Evolutionary conservation across 2,797 vertebrate genomes (phyloP).

Genomic region (Carduelis carduelis): DNA sequence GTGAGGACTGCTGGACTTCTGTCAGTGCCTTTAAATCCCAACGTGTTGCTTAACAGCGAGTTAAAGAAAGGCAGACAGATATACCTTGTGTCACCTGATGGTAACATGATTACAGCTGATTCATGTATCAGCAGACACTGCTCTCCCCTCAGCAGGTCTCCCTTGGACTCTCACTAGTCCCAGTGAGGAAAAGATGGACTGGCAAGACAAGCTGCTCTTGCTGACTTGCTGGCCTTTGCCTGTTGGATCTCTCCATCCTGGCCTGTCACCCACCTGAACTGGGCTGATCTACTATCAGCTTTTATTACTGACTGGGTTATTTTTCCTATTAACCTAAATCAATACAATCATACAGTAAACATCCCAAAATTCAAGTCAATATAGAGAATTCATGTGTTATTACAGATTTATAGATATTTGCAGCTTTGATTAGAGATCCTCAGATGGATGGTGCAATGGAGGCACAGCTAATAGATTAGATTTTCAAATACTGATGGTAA

Average conservation of each 20-base stretch:
- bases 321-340: slow-evolving; percentile 51
- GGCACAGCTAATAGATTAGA: slow-evolving; percentile 22
- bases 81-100: fast-evolving
- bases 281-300: not conserved
- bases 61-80: not conserved
- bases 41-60: not conserved
- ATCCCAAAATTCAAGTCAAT: slow-evolving; percentile 48
- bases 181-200: not conserved
- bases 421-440: slow-evolving; percentile 39
- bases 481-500: slow-evolving; percentile 18
- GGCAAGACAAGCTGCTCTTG: fast-evolving
- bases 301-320: slow-evolving; percentile 17
- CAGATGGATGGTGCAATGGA: not conserved
- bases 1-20: fast-evolving
- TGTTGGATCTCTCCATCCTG: not conserved
- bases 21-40: not conserved
- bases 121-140: not conserved
- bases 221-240: not conserved
- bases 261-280: fast-evolving
- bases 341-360: slow-evolving; percentile 43
- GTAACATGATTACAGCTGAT: not conserved
- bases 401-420: slow-evolving; percentile 55
- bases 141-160: not conserved
- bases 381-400: slow-evolving; percentile 34
- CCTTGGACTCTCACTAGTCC: fast-evolving